These are phyloP conservation scores for Vireo griseus DNA, from an alignment of 2,797 vertebrate species.

Conservation along the genomic window DNA sequence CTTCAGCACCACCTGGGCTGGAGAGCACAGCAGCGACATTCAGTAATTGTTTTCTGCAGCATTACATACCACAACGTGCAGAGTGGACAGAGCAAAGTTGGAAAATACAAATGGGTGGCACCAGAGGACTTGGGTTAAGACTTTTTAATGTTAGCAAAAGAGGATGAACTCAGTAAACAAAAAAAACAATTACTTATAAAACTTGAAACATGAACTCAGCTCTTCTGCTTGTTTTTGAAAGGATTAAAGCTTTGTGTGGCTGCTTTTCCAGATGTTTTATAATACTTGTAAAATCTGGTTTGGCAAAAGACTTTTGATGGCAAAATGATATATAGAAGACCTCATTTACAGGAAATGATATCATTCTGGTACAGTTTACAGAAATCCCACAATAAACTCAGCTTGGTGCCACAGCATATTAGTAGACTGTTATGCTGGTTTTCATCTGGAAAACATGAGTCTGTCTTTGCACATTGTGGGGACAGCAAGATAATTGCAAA, in stretches of 20 bases:
- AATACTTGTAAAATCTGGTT: constrained; percentile 69
- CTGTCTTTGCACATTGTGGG: constrained; percentile 40
- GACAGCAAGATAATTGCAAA: constrained; percentile 64
- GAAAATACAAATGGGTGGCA: neutral
- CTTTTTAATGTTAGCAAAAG: neutral
- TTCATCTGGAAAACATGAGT: constrained; percentile 62
- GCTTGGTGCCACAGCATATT: constrained; percentile 68
- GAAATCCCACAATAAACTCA: constrained; percentile 76
- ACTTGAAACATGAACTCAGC: neutral
- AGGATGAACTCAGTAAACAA: neutral
- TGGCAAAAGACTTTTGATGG: constrained; percentile 70
- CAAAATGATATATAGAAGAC: constrained; percentile 68
- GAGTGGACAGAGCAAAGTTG: neutral
- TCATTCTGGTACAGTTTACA: constrained; percentile 69
- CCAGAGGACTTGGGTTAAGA: neutral
- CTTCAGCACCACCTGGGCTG: neutral
- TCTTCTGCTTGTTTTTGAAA: constrained; percentile 38
- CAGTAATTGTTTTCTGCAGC: neutral
- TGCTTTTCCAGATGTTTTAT: constrained; percentile 60
- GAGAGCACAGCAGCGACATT: accelerated
- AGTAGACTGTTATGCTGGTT: constrained; percentile 54
- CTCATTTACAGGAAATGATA: constrained; percentile 78
- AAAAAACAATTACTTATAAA: neutral
- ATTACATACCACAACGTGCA: accelerated
- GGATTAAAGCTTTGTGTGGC: constrained; percentile 38